phyloP scores from a whole-genome alignment of 2,797 vertebrate genomes.

The Tapera naevia region DNA sequence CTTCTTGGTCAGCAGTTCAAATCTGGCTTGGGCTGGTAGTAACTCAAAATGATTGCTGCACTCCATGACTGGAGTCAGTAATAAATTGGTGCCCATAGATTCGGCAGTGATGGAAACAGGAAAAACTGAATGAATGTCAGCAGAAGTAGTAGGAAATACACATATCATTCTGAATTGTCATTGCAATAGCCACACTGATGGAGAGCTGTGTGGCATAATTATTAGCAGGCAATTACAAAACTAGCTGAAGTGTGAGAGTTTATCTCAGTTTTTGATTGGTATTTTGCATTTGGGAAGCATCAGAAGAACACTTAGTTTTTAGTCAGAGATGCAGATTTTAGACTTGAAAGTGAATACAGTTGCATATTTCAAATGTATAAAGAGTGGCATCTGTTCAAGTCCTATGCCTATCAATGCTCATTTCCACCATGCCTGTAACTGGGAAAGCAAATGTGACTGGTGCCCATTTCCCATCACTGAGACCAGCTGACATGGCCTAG shows the following conservation, averaged over 20 bases:
- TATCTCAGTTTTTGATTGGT: neutral
- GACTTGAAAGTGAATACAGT: neutral
- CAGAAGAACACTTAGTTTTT: neutral
- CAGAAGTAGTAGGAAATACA: neutral
- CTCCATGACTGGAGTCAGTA: neutral
- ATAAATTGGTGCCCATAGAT: neutral
- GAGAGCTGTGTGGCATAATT: neutral
- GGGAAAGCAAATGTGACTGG: neutral
- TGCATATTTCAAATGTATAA: neutral
- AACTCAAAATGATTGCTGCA: conserved; percentile 18
- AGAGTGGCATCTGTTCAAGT: neutral
- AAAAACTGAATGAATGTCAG: neutral
- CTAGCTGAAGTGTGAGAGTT: accelerated
- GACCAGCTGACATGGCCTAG: neutral
- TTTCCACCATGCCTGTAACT: neutral
- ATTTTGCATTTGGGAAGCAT: neutral
- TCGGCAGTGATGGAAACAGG: neutral
- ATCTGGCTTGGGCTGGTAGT: conserved; percentile 9
- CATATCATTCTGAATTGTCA: neutral
- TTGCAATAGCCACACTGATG: neutral
- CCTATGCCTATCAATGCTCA: neutral
- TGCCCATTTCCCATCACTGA: neutral
- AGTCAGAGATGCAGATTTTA: neutral
- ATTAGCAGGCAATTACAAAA: neutral
- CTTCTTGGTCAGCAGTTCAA: conserved; percentile 62